These are phyloP conservation scores for Lithophane ornitopus DNA, from an alignment of 2,888 invertebrate species.

Conservation along the genomic window DNA sequence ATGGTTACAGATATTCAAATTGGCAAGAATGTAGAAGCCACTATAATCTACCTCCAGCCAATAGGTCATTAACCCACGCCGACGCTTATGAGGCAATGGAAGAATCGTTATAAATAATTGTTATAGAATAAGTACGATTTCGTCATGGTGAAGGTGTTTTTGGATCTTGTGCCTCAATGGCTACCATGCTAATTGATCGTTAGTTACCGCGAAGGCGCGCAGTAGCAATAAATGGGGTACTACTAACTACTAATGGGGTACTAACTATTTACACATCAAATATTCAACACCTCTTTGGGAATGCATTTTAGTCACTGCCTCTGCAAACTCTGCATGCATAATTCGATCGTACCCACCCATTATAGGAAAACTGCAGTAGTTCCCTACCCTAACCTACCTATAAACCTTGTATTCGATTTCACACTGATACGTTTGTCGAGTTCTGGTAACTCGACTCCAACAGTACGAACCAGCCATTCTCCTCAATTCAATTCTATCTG, in stretches of 20 bases:
- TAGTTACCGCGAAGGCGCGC: slow-evolving; percentile 28
- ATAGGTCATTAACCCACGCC: slow-evolving; percentile 43
- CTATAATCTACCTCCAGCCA: slow-evolving; percentile 27
- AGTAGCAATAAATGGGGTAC: slow-evolving; percentile 24
- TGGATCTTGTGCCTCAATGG: neutral
- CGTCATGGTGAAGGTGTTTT: slow-evolving; percentile 29
- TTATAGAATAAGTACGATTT: slow-evolving; percentile 39
- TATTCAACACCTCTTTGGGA: slow-evolving; percentile 21
- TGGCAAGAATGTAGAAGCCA: slow-evolving; percentile 33
- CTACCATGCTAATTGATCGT: slow-evolving; percentile 31
- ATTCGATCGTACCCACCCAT: neutral
- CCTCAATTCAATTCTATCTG: neutral
- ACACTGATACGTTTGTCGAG: neutral
- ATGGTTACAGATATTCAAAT: slow-evolving; percentile 46
- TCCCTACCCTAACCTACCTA: neutral
- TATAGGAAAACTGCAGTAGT: slow-evolving; percentile 3
- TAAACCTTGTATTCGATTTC: slow-evolving; percentile 17
- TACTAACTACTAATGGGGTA: slow-evolving; percentile 11
- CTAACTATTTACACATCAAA: slow-evolving; percentile 21
- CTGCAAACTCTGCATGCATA: neutral
- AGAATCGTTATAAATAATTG: slow-evolving; percentile 36
- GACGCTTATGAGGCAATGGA: slow-evolving; percentile 32
- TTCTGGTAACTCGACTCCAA: neutral
- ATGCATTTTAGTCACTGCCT: neutral
- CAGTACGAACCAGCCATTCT: neutral